A percentile compares a stretch with the other conserved stretches of the same genome.
Evolutionary conservation across 2,113 vertebrate genomes (phyloP).

Genomic region (Mesembrinibis cayennensis): DNA sequence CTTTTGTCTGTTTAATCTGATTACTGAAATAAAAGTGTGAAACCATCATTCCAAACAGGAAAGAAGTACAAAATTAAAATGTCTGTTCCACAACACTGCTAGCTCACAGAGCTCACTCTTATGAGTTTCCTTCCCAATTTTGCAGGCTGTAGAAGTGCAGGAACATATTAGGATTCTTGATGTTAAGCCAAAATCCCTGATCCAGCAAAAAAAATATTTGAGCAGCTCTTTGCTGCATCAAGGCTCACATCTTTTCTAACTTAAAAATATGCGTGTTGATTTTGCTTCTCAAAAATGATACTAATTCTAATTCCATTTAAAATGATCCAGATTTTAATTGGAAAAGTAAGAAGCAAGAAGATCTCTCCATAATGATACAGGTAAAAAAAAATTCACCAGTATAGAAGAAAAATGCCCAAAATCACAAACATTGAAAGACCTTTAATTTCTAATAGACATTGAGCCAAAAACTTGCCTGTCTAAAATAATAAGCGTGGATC

Average conservation of each 20-base stretch:
- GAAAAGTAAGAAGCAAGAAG: neutral
- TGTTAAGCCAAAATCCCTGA: neutral
- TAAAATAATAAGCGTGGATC: slow-evolving; percentile 51
- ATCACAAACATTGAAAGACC: neutral
- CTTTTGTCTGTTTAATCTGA: neutral
- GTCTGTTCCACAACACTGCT: neutral
- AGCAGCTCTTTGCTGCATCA: neutral
- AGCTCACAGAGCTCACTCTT: neutral
- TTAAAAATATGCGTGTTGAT: neutral
- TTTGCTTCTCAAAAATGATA: slow-evolving; percentile 36
- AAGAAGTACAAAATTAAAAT: neutral
- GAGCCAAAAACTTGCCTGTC: slow-evolving; percentile 1
- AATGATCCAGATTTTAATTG: slow-evolving; percentile 46
- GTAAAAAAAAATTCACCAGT: neutral
- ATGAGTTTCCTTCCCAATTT: neutral
- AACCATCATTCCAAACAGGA: neutral
- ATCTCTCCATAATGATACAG: neutral
- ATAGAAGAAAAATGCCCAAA: neutral
- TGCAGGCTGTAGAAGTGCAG: neutral
- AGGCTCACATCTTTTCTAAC: neutral
- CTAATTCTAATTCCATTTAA: slow-evolving; percentile 42
- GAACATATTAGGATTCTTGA: neutral
- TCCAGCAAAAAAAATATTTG: neutral
- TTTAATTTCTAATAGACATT: slow-evolving; percentile 55
- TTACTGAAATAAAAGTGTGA: neutral